These are phyloP conservation scores for Thermophis baileyi DNA, from an alignment of 2,113 vertebrate species.

Conservation along the genomic window DNA sequence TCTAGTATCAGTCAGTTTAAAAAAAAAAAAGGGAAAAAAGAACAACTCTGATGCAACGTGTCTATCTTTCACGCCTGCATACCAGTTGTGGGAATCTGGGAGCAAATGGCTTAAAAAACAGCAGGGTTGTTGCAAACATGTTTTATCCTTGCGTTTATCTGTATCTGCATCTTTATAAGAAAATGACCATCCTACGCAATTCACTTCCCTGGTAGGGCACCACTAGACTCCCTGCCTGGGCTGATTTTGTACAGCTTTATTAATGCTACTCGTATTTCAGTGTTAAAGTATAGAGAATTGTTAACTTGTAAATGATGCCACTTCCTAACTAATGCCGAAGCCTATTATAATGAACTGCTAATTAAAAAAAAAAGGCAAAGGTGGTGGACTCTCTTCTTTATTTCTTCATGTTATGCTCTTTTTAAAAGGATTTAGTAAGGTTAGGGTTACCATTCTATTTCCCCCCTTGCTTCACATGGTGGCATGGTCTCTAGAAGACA, in stretches of 20 bases:
- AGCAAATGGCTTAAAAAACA: background rate
- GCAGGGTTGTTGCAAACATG: background rate
- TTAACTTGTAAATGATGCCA: slow-evolving; percentile 42
- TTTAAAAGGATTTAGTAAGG: no score
- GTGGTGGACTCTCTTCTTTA: no score
- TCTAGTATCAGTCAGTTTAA: background rate
- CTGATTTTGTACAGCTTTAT: slow-evolving; percentile 55
- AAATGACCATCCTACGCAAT: background rate
- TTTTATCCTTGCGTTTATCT: background rate
- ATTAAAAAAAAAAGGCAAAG: background rate
- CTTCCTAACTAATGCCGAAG: slow-evolving; percentile 9
- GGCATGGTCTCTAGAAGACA: background rate
- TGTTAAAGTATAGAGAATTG: slow-evolving; percentile 52
- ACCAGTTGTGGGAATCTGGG: background rate
- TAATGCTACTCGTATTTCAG: slow-evolving; percentile 24
- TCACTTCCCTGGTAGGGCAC: slow-evolving; percentile 22
- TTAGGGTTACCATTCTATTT: background rate
- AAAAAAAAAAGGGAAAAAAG: background rate
- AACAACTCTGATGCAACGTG: background rate
- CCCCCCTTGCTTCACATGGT: no score
- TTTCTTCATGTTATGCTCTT: background rate
- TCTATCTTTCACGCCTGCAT: background rate
- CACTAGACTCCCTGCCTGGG: background rate
- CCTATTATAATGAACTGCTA: background rate
- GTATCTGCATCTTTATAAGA: background rate